A percentile compares a stretch with the other conserved stretches of the same genome.
phyloP scores from a whole-genome alignment of 1,140 invertebrate species.

The Schlechtendalia chinensis region DNA sequence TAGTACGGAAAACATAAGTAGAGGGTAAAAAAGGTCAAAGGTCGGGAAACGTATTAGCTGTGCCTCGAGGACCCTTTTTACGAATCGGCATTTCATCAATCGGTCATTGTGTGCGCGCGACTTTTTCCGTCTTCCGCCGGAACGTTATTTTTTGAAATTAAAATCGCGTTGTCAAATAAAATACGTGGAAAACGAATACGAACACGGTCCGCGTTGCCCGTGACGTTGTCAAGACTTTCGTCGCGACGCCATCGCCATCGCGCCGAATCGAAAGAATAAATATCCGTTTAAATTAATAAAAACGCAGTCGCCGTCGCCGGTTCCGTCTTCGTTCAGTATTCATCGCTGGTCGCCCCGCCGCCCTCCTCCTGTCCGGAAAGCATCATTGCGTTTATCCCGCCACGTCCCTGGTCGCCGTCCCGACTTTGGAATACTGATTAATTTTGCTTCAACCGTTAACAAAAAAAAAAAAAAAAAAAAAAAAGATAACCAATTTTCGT shows the following conservation, averaged over 20 bases:
- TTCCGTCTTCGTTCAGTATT: slow-evolving; percentile 38
- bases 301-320: background rate
- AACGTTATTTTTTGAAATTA: slow-evolving; percentile 4
- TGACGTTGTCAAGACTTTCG: background rate
- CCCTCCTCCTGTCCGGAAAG: background rate
- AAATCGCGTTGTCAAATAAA: background rate
- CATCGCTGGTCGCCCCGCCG: background rate
- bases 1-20: background rate
- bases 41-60: background rate
- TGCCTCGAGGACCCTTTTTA: background rate
- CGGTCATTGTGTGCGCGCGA: background rate
- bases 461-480: background rate
- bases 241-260: too few relatives aligned
- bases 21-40: slow-evolving; percentile 18
- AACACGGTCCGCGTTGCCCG: too few relatives aligned
- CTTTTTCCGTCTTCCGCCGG: background rate
- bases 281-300: slow-evolving; percentile 47
- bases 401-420: background rate
- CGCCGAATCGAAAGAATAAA: slow-evolving; percentile 34
- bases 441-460: slow-evolving; percentile 20
- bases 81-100: background rate
- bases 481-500: slow-evolving; percentile 7
- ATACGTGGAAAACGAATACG: too few relatives aligned
- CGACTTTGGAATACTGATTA: slow-evolving; percentile 39
- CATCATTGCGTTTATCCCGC: slow-evolving; percentile 18